phyloP scores from a whole-genome alignment of 2,797 vertebrate genomes.

The Pseudomugil tenellus region DNA sequence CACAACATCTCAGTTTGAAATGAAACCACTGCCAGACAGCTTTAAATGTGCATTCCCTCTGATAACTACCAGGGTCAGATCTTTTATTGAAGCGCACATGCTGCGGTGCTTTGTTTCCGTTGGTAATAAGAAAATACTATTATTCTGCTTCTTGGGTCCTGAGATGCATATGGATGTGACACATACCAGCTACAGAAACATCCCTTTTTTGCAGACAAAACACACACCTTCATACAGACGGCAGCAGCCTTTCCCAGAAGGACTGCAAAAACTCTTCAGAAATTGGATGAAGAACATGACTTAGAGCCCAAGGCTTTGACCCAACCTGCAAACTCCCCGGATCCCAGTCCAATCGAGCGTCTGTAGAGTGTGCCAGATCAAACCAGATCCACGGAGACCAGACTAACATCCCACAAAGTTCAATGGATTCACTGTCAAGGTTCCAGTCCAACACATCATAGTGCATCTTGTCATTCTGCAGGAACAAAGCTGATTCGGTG shows the following conservation, averaged over 20 bases:
- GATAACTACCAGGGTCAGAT: neutral
- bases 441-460: neutral
- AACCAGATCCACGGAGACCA: neutral
- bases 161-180: neutral
- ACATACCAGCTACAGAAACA: neutral
- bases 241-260: neutral
- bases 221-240: neutral
- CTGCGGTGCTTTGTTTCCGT: too few species aligned
- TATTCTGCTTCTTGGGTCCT: neutral
- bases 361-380: neutral
- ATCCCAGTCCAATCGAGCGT: neutral
- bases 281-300: neutral
- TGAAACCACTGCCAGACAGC: neutral
- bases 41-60: neutral
- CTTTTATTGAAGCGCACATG: neutral
- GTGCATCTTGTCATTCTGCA: neutral
- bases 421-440: neutral
- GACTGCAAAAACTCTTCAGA: neutral
- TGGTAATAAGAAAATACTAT: neutral
- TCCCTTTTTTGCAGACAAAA: neutral
- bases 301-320: constrained; percentile 1
- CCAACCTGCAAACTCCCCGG: neutral
- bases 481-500: neutral
- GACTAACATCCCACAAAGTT: neutral
- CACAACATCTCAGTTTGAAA: neutral